Conservation (phyloP, 2,797 vertebrate genomes). For the Neosalanx taihuensis region DNA sequence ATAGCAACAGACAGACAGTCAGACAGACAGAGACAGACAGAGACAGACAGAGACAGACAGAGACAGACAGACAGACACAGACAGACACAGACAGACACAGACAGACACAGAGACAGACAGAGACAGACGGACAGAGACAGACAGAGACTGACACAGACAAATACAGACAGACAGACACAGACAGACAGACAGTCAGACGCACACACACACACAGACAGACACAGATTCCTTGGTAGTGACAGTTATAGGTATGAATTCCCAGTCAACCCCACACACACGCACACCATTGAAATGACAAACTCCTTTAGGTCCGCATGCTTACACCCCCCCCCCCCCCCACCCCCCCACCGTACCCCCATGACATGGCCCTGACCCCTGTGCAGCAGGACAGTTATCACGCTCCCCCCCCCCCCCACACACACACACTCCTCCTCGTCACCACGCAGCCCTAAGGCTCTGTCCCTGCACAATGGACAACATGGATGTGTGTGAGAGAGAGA, state of each 20-base stretch:
- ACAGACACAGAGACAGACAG: not conserved
- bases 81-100: constrained; percentile 46
- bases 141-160: too few relatives aligned
- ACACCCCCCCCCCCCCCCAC: not conserved
- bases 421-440: constrained; percentile 16
- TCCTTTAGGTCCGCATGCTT: too few relatives aligned
- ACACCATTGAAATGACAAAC: too few relatives aligned
- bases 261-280: not conserved
- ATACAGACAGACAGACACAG: not conserved
- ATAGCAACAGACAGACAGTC: too few relatives aligned
- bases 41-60: not conserved
- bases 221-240: not conserved
- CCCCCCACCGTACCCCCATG: not conserved
- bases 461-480: too few relatives aligned
- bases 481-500: too few relatives aligned
- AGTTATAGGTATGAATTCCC: too few relatives aligned
- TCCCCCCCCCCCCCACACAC: constrained; percentile 38
- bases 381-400: constrained; percentile 45
- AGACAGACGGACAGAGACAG: too few relatives aligned
- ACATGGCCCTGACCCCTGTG: too few relatives aligned
- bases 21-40: constrained; percentile 47
- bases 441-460: too few relatives aligned
- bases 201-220: constrained; percentile 6
- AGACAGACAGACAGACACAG: not conserved
- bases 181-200: not conserved